phyloP scores from a whole-genome alignment of 2,113 vertebrate genomes.

The Melanocharis versteri region DNA sequence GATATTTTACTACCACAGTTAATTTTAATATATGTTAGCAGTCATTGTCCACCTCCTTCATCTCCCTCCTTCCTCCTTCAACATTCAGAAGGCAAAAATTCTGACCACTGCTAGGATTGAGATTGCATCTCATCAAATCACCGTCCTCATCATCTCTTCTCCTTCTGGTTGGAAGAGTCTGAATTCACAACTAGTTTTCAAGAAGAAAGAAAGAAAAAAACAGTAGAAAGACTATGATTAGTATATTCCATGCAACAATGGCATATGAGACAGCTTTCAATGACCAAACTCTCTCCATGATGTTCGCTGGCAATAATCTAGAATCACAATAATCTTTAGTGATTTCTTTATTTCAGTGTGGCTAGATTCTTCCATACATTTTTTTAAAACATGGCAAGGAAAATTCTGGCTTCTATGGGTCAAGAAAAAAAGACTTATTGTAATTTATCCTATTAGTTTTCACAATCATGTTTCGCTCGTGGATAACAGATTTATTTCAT shows the following conservation, averaged over 20 bases:
- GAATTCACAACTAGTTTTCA: neutral
- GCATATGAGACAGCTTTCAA: neutral
- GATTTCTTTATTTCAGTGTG: neutral
- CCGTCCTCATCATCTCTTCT: neutral
- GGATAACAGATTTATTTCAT: neutral
- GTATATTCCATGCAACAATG: fast-evolving
- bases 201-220: neutral
- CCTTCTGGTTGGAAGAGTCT: neutral
- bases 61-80: neutral
- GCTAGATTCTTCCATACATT: neutral
- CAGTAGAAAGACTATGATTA: neutral
- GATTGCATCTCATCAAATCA: fast-evolving
- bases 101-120: neutral
- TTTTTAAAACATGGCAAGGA: neutral
- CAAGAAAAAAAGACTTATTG: neutral
- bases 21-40: neutral
- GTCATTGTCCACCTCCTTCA: neutral
- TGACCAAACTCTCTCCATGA: neutral
- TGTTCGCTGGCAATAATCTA: neutral
- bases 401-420: neutral
- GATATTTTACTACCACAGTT: neutral
- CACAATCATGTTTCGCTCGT: neutral
- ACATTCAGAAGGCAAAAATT: neutral
- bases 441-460: neutral
- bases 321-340: neutral